These are phyloP conservation scores for Choreutis nemorana DNA, from an alignment of 2,888 invertebrate genomes.

Conservation along the genomic window DNA sequence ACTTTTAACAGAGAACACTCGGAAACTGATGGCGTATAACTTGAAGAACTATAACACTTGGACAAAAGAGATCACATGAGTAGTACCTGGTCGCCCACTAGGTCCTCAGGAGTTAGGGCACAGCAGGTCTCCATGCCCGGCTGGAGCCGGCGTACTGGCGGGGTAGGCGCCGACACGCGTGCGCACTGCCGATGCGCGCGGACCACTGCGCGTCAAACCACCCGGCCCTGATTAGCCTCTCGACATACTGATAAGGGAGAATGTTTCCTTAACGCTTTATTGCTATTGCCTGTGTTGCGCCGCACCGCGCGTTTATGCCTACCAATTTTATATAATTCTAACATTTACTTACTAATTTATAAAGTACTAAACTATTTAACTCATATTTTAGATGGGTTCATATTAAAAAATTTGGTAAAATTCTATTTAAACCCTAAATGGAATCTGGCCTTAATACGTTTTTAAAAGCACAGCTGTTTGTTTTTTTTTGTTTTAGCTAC, in stretches of 20 bases:
- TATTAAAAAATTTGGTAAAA: too few species aligned
- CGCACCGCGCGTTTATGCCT: too few species aligned
- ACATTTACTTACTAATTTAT: too few species aligned
- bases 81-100: slow-evolving; percentile 60
- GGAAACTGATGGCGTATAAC: not conserved
- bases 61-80: not conserved
- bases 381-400: too few species aligned
- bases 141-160: slow-evolving; percentile 28
- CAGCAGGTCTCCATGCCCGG: slow-evolving; percentile 63
- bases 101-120: slow-evolving; percentile 55
- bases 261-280: too few species aligned
- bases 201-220: slow-evolving; percentile 31
- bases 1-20: not conserved
- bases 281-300: too few species aligned
- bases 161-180: slow-evolving; percentile 27
- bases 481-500: too few species aligned
- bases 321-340: too few species aligned
- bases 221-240: slow-evolving; percentile 58
- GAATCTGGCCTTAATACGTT: too few species aligned
- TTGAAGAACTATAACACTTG: not conserved
- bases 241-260: slow-evolving; percentile 57
- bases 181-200: slow-evolving; percentile 29
- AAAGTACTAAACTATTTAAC: too few species aligned
- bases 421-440: too few species aligned
- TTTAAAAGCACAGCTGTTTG: too few species aligned